These are phyloP conservation scores for Larimichthys crocea DNA, from an alignment of 2,113 vertebrate genomes.

Conservation along the genomic window DNA sequence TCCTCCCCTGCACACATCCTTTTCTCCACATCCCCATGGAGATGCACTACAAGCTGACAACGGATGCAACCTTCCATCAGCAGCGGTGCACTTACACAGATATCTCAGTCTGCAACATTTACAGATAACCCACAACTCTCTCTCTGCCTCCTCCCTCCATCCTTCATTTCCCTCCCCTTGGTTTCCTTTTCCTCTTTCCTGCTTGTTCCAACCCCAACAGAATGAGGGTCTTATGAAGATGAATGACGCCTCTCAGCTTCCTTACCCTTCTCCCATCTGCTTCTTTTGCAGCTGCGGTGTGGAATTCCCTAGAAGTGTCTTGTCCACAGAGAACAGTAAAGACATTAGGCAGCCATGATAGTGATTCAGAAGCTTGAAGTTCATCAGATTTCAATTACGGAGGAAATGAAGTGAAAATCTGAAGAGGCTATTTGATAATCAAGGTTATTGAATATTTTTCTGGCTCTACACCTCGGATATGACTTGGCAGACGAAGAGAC, in stretches of 20 bases:
- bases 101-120: slow-evolving; percentile 59
- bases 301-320: slow-evolving; percentile 53
- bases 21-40: neutral
- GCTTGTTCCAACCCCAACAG: slow-evolving; percentile 26
- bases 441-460: slow-evolving; percentile 34
- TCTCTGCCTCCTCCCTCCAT: slow-evolving; percentile 16
- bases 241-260: slow-evolving; percentile 61
- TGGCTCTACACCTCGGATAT: slow-evolving; percentile 17
- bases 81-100: slow-evolving; percentile 36
- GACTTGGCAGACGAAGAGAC: slow-evolving; percentile 16
- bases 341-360: slow-evolving; percentile 29
- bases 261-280: slow-evolving; percentile 56
- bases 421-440: slow-evolving; percentile 36
- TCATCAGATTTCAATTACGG: slow-evolving; percentile 59
- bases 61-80: slow-evolving; percentile 36
- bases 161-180: slow-evolving; percentile 31
- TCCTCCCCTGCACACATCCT: slow-evolving; percentile 4
- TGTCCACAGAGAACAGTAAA: slow-evolving; percentile 5
- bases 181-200: slow-evolving; percentile 20
- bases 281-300: neutral
- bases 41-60: slow-evolving; percentile 38
- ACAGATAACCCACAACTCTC: slow-evolving; percentile 64
- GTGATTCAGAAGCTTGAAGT: slow-evolving; percentile 30
- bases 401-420: slow-evolving; percentile 56
- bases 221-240: slow-evolving; percentile 71